phyloP scores from a whole-genome alignment of 2,113 vertebrate genomes.

The Coregonus clupeaformis region DNA sequence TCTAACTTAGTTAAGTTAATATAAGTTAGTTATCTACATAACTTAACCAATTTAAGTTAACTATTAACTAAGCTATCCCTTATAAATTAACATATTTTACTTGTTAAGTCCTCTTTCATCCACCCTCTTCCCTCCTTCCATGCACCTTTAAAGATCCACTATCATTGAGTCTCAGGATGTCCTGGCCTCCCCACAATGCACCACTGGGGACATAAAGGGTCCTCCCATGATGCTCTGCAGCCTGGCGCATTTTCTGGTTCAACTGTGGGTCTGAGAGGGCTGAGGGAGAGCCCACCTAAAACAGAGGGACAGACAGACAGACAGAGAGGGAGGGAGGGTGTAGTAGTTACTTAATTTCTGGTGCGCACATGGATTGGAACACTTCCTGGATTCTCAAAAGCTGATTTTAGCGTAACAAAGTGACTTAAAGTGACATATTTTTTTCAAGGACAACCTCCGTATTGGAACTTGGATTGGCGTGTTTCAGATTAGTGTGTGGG shows the following conservation, averaged over 20 bases:
- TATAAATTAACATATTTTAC: too few relatives aligned
- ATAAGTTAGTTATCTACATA: too few relatives aligned
- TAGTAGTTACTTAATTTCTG: background rate
- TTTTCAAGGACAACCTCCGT: background rate
- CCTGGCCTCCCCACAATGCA: slow-evolving; percentile 87
- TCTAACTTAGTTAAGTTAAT: too few relatives aligned
- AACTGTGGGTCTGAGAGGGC: slow-evolving; percentile 78
- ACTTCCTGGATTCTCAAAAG: too few relatives aligned
- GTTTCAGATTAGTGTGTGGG: too few relatives aligned
- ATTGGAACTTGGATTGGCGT: too few relatives aligned
- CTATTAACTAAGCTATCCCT: too few relatives aligned
- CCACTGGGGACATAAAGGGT: slow-evolving; percentile 85
- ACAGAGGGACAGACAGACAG: background rate
- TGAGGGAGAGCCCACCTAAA: slow-evolving; percentile 87
- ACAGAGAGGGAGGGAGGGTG: too few relatives aligned
- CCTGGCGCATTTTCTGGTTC: slow-evolving; percentile 71
- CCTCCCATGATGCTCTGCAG: slow-evolving; percentile 61
- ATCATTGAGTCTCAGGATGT: slow-evolving; percentile 82
- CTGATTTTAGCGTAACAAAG: too few relatives aligned
- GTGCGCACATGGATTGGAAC: background rate
- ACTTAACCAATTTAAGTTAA: too few relatives aligned
- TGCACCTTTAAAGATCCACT: slow-evolving; percentile 78
- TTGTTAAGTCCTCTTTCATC: slow-evolving; percentile 45
- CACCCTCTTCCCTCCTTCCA: slow-evolving; percentile 82
- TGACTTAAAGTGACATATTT: too few relatives aligned